These are phyloP conservation scores for Agriopis aurantiaria DNA, from an alignment of 2,888 invertebrate species.

Conservation along the genomic window DNA sequence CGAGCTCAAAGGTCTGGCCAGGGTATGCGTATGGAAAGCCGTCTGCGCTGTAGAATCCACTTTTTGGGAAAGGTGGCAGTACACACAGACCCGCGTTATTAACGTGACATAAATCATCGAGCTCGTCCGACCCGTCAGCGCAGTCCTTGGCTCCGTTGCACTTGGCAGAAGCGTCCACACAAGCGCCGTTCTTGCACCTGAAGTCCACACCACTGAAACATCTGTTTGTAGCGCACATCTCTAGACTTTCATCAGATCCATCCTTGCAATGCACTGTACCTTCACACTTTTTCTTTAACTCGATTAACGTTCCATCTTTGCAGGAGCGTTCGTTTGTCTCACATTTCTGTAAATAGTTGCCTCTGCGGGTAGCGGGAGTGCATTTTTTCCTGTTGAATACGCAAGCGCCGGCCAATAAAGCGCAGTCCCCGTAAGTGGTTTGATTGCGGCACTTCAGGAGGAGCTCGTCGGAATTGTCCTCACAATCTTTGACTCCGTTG, in stretches of 20 bases:
- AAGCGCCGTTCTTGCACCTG: slow-evolving; percentile 36
- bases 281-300: slow-evolving; percentile 22
- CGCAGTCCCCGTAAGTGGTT: slow-evolving; percentile 19
- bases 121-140: slow-evolving; percentile 32
- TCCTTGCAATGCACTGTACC: slow-evolving; percentile 33
- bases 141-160: slow-evolving; percentile 28
- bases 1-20: slow-evolving; percentile 20
- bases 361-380: not conserved
- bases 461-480: slow-evolving; percentile 30
- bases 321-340: slow-evolving; percentile 25
- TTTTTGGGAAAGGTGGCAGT: slow-evolving; percentile 27
- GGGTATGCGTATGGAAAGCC: slow-evolving; percentile 23
- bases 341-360: slow-evolving; percentile 20
- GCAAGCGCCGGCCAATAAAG: slow-evolving; percentile 2
- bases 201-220: slow-evolving; percentile 23
- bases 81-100: slow-evolving; percentile 29
- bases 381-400: slow-evolving; percentile 11
- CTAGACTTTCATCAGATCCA: slow-evolving; percentile 34
- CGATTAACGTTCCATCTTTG: slow-evolving; percentile 25
- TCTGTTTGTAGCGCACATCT: slow-evolving; percentile 25
- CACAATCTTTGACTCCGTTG: slow-evolving; percentile 29
- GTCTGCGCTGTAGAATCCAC: slow-evolving; percentile 29
- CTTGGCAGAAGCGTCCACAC: slow-evolving; percentile 19
- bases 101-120: slow-evolving; percentile 19
- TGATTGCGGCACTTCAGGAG: slow-evolving; percentile 37